A percentile compares a stretch with the other conserved stretches of the same genome.
Conservation (phyloP, 2,888 invertebrate species). For the Drosophila rellima region DNA sequence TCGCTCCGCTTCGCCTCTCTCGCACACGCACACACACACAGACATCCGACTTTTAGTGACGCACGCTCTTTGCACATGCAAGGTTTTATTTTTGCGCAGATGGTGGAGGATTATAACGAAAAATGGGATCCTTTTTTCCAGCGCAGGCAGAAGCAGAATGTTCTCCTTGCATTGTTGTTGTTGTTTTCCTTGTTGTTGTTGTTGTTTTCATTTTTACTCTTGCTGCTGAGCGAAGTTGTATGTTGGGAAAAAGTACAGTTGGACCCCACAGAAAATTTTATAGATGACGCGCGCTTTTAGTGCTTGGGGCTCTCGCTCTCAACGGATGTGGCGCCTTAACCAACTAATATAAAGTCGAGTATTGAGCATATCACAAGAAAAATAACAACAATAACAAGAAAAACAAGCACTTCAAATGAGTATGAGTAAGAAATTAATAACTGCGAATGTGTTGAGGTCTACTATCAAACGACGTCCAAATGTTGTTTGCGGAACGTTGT, state of each 20-base stretch:
- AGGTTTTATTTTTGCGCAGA: slow-evolving; percentile 80
- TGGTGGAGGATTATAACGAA: slow-evolving; percentile 77
- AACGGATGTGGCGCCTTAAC: slow-evolving; percentile 41
- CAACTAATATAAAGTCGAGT: slow-evolving; percentile 23
- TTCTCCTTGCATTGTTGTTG: slow-evolving; percentile 15
- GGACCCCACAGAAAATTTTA: slow-evolving; percentile 55
- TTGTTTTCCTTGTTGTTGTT: slow-evolving; percentile 21
- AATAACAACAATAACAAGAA: slow-evolving; percentile 1
- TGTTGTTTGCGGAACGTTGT: slow-evolving; percentile 55
- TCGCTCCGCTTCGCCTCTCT: slow-evolving; percentile 40
- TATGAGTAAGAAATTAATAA: slow-evolving; percentile 8
- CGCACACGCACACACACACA: slow-evolving; percentile 5
- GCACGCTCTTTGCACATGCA: slow-evolving; percentile 79
- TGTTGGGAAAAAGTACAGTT: slow-evolving; percentile 70
- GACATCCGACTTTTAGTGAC: slow-evolving; percentile 33
- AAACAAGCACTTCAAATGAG: neutral
- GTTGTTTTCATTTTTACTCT: slow-evolving; percentile 24
- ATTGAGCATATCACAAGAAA: slow-evolving; percentile 14
- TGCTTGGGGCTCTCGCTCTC: slow-evolving; percentile 13
- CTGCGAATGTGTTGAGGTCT: slow-evolving; percentile 61
- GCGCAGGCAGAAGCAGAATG: slow-evolving; percentile 42
- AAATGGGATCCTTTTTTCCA: slow-evolving; percentile 76
- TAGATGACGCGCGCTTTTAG: slow-evolving; percentile 55
- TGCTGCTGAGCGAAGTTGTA: slow-evolving; percentile 30
- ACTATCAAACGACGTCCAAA: slow-evolving; percentile 74